Evolutionary conservation across 2,888 invertebrate species (phyloP), one percentile per base, ranked within the genome.

Genomic region (Drosophila tanythrix): DNA sequence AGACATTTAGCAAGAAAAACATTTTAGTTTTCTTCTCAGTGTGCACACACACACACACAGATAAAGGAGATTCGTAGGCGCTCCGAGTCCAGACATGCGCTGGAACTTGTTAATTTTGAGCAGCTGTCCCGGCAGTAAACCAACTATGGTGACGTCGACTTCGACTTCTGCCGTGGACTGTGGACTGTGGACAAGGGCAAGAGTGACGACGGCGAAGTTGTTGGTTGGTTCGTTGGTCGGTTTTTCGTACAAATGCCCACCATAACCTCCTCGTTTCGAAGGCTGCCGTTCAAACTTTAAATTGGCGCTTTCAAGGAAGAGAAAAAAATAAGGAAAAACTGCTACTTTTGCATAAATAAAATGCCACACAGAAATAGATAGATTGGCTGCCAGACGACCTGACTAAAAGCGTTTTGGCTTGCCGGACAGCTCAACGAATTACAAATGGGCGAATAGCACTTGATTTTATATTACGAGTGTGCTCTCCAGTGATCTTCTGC

Each of bases 91-190:
- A 80, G 89, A 76, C 78, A 84, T 81, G 81, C 76, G 89, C 85
- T 86, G 81, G 73, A 86, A 86, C 89, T 89, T 89, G 86, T 86
- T 86, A 86, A 86, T 89, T 86, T 89, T 88, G 89, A 81, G 88
- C 86, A 86, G 88, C 85, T 89, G 86, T 78, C 87, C 83, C 76
- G 78, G 87, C 83, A 78, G 83, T 83, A 83, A 83, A 83, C 75
- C 86, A 73, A 66, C 75, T 56, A 46, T 53, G 62, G 27, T 27
- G 55, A 59, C 65, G 55, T 52, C 52, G 48, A 43, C 13, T 35
- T 15, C 35, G 33, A 36, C 40, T 11, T 21, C 35, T 50, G 27
- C 57, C 33, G 57, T n/a, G n/a, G 56, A 59, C 59, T 51, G 38
- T 40, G 51, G 51, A 52, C 74, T 29, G 53, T 53, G 58, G 58